phyloP scores from a whole-genome alignment of 2,113 vertebrate genomes.

The Ceuthmochares aereus region DNA sequence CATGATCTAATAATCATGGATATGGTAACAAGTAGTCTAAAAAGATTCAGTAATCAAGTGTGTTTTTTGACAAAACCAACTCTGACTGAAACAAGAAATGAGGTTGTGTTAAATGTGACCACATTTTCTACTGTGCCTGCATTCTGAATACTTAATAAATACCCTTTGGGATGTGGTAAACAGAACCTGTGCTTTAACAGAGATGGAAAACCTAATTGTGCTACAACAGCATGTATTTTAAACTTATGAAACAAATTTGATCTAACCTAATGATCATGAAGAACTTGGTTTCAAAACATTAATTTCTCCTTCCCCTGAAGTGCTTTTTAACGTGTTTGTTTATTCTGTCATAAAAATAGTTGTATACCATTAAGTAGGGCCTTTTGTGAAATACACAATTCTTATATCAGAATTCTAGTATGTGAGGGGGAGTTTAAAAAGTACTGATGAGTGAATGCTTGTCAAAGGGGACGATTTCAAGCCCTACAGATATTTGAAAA shows the following conservation, averaged over 20 bases:
- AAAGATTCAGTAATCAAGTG: conserved; percentile 65
- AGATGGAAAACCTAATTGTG: not conserved
- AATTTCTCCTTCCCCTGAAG: not conserved
- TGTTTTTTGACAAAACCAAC: conserved; percentile 46
- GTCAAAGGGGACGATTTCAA: not conserved
- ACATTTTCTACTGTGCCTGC: not conserved
- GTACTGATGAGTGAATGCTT: not conserved
- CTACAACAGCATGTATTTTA: not conserved
- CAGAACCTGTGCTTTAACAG: not conserved
- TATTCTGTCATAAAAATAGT: not conserved
- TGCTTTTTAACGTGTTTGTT: not conserved
- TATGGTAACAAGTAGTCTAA: conserved; percentile 65
- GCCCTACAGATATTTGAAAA: not conserved
- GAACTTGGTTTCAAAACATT: not conserved
- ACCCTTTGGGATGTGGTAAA: not conserved
- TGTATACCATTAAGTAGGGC: not conserved
- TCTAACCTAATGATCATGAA: not conserved
- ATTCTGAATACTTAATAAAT: conserved; percentile 10
- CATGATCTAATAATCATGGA: conserved; percentile 67
- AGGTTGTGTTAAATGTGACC: conserved; percentile 3
- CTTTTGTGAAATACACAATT: not conserved
- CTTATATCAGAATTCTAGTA: not conserved
- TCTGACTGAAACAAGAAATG: conserved; percentile 56
- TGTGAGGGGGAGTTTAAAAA: not conserved
- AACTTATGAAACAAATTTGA: not conserved